Evolutionary conservation across 2,888 invertebrate species (phyloP), one percentile per base, ranked within the genome.

Genomic region (Melitaea athalia): DNA sequence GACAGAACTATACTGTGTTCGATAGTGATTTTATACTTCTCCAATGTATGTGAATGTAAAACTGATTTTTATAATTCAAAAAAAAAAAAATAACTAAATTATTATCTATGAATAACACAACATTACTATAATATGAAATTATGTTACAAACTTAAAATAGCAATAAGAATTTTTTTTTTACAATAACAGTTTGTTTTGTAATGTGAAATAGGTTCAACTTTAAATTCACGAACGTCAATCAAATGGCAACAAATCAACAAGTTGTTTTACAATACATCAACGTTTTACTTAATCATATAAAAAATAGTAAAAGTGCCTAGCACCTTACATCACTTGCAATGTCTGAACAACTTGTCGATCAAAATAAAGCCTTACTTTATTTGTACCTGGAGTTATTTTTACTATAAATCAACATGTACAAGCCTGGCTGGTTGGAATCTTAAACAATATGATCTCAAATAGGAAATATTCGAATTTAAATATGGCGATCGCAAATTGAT

Each of bases 381-480:
- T 14, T 33, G 11, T 1, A 33, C n/a, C 31, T 33, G 31, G 12
- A 55, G 31, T 33, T 55, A 55, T 24, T 49, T 57, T 57, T 42
- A 42, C 57, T 15, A 57, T 57, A n/a, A n/a, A 55, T 33, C 6
- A 38, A 38, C 3, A 33, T 52, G 10, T 12, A 52, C 10, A 33
- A 33, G 31, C 14, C 6, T 31, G 33, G 14, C 53, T 66, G 47
- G 31, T 45, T 31, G 60, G 53, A 66, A 66, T 47, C 12, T 38
- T 47, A 55, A 42, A 52, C 24, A 31, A 5, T n/a, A n/a, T n/a
- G 55, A 38, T 63, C 67, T 53, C 11, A 31, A 59, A 15, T 50
- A 15, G 43, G 64, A 31, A 42, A 45, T 43, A 52, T 67, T 57
- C 45, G 17, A 31, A 50, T 55, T 17, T 67, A 70, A 67, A 67